phyloP scores from a whole-genome alignment of 2,888 invertebrate species.

The Pterostichus niger region DNA sequence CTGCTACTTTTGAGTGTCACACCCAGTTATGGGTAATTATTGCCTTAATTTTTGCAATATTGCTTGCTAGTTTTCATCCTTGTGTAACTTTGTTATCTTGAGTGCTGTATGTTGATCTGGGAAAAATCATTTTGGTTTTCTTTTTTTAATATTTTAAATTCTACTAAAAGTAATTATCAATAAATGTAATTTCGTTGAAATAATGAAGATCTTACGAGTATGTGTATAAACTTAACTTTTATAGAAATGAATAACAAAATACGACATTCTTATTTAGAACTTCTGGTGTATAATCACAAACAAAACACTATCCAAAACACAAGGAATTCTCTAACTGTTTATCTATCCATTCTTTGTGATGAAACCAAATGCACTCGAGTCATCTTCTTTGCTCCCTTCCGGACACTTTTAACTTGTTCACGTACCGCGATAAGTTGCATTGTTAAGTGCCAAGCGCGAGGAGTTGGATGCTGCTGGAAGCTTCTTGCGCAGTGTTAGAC shows the following conservation, averaged over 20 bases:
- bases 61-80: no score
- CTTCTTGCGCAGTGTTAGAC: constrained; percentile 1
- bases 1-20: no score
- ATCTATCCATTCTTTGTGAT: constrained; percentile 18
- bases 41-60: no score
- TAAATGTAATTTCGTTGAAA: no score
- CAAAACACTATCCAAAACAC: background rate
- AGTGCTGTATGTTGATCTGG: no score
- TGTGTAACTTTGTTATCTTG: no score
- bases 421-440: constrained; percentile 55
- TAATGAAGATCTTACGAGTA: no score
- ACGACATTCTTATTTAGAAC: background rate
- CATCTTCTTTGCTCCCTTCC: constrained; percentile 23
- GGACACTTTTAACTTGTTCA: constrained; percentile 37
- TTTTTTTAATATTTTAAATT: no score
- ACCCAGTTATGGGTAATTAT: no score
- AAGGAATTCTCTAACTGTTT: background rate
- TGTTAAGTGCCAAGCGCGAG: constrained; percentile 36
- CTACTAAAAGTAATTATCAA: no score
- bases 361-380: constrained; percentile 22
- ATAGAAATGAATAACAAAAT: background rate
- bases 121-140: no score
- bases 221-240: no score
- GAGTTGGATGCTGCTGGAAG: constrained; percentile 7
- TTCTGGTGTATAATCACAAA: background rate